phyloP scores from a whole-genome alignment of 1,140 invertebrate genomes.

The Drosophila seguyi region DNA sequence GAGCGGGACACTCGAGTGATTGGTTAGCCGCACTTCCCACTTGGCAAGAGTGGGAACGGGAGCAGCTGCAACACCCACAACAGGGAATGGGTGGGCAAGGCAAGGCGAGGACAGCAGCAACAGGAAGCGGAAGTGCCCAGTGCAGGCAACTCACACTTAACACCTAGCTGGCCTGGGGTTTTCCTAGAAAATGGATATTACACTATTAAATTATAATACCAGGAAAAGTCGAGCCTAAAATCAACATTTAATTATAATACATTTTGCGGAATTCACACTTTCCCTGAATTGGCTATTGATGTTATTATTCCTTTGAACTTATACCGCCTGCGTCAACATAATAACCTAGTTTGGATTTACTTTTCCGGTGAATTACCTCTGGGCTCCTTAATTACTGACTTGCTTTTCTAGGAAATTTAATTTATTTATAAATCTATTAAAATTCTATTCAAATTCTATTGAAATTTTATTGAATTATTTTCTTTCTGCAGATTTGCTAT shows the following conservation, averaged over 20 bases:
- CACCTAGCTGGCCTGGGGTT: slow-evolving; percentile 24
- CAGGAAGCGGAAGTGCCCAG: slow-evolving; percentile 7
- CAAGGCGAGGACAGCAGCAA: slow-evolving; percentile 22
- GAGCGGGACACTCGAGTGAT: slow-evolving; percentile 48
- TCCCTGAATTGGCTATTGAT: neutral
- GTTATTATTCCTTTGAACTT: neutral
- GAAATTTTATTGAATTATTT: neutral
- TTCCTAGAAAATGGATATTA: neutral
- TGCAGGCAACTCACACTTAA: slow-evolving; percentile 53
- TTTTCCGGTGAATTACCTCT: neutral
- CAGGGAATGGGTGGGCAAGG: neutral
- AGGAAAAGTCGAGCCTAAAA: neutral
- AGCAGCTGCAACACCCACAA: slow-evolving; percentile 35
- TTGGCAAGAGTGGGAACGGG: slow-evolving; percentile 41
- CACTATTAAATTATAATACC: neutral
- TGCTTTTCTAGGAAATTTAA: neutral
- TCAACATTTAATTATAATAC: neutral
- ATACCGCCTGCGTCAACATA: no score
- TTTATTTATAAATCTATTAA: slow-evolving; percentile 1
- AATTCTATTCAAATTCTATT: neutral
- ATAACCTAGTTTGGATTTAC: no score
- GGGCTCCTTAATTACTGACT: neutral
- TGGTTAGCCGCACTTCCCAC: slow-evolving; percentile 70
- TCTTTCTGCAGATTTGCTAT: neutral
- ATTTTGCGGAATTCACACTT: neutral